These are phyloP conservation scores for Drosophila carrolli DNA, from an alignment of 1,140 invertebrate genomes.

Conservation along the genomic window DNA sequence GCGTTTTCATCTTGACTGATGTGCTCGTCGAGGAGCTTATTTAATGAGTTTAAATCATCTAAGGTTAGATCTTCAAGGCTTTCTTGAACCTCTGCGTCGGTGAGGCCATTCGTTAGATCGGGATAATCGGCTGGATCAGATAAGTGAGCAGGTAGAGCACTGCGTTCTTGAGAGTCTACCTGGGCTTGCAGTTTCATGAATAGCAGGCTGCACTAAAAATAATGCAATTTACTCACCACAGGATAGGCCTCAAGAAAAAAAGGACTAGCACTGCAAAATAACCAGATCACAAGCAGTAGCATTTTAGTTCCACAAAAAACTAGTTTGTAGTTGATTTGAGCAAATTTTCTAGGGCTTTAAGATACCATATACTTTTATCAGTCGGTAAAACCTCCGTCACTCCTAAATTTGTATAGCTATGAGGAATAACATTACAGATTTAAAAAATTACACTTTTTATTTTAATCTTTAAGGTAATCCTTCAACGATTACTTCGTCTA, in stretches of 20 bases:
- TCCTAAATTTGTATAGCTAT: neutral
- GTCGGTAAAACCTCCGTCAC: neutral
- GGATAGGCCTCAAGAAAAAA: conserved; percentile 30
- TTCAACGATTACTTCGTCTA: conserved; percentile 18
- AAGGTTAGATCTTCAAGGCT: conserved; percentile 44
- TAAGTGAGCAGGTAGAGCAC: no score
- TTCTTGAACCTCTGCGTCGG: conserved; percentile 52
- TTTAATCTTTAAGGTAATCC: conserved; percentile 3
- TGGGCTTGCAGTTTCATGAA: neutral
- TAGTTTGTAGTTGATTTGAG: neutral
- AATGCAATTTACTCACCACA: conserved; percentile 21
- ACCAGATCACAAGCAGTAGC: conserved; percentile 26
- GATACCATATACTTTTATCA: neutral
- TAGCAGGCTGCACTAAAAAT: neutral
- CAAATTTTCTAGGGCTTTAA: neutral
- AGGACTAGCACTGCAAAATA: conserved; percentile 23
- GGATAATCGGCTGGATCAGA: conserved; percentile 45
- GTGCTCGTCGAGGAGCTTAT: conserved; percentile 54
- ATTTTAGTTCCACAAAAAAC: conserved; percentile 40
- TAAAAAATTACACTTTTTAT: conserved; percentile 4
- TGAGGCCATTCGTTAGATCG: conserved; percentile 59
- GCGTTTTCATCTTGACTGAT: conserved; percentile 28
- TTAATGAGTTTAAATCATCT: conserved; percentile 49
- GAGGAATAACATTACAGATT: neutral
- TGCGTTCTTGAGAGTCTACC: neutral